Base-by-base conservation (phyloP, 2,797 vertebrate genomes). In the Myioborus melanocephalus region DNA sequence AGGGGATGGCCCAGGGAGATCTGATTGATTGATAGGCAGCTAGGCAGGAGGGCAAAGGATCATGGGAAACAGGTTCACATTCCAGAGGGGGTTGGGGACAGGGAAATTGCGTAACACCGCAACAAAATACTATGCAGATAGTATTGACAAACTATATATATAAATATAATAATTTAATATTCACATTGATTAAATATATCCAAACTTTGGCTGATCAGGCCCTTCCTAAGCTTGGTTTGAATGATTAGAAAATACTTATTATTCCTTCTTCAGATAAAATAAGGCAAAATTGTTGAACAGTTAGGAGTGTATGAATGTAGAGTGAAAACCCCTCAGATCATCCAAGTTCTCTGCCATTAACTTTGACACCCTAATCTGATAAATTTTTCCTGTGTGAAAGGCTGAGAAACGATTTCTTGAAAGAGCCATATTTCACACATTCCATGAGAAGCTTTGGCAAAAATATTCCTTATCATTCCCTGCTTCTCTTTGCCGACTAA, bases 111-210 rank as follows among this genome's bases (percentile, higher is more conserved):
- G 34, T 34, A 34, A 34, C 34, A 34, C 34, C 34, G 34, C 34
- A 34, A 34, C 34, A 34, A 34, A 34, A 80, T 39, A 86, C 26
- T 69, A 19, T 71, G 72, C 52, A 69, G 92, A 64, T 89, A 47
- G 2, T 66, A 81, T 87, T 93, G 76, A 84, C 35, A 95, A 63
- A 83, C 7, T 61, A 5, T 20, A 12, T 56, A 13, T 21, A 43
- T 34, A 88, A 76, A 93, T 90, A 69, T 20, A 94, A 90, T 87
- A 3, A 84, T 53, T 91, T 82, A 76, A 78, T 72, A 94, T 23
- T 93, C 70, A 44, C 64, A 57, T 93, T 93, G 73, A 96, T 93
- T 89, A 93, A 89, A 90, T 78, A 47, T 93, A 28, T 70, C 52
- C 41, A 68, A 79, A 69, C 27, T 50, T 75, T 79, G 26, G 22